A percentile compares a stretch with the other conserved stretches of the same genome.
These are phyloP conservation scores for Stenopsyche tienmushanensis DNA, from an alignment of 1,140 invertebrate species.

Conservation along the genomic window DNA sequence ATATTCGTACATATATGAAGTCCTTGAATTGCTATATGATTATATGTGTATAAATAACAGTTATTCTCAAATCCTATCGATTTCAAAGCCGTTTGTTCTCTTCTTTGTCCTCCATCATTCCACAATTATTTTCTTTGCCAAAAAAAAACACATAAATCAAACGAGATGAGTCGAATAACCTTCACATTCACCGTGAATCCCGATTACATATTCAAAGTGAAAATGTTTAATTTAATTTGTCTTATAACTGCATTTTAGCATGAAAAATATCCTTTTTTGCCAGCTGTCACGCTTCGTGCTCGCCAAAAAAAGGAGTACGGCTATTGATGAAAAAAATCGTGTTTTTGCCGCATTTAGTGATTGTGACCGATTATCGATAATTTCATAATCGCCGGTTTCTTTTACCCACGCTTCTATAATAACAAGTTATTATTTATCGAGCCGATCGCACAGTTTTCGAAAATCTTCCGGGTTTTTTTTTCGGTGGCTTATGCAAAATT, in stretches of 20 bases:
- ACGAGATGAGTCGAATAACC: neutral
- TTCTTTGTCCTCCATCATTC: no score
- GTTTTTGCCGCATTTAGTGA: neutral
- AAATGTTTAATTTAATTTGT: neutral
- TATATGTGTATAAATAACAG: no score
- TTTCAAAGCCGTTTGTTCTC: no score
- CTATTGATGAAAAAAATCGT: neutral
- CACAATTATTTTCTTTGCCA: neutral
- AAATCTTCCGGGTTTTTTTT: slow-evolving; percentile 5
- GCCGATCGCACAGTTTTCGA: no score
- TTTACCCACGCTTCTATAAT: slow-evolving; percentile 11
- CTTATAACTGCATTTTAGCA: neutral
- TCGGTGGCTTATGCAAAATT: no score
- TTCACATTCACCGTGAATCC: neutral
- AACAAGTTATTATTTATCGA: neutral
- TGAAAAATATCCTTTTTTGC: neutral
- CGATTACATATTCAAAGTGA: neutral
- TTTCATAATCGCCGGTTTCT: neutral
- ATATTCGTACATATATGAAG: no score
- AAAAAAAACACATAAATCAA: neutral
- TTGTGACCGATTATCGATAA: neutral
- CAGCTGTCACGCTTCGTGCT: neutral
- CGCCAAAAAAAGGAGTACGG: neutral
- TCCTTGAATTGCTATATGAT: no score
- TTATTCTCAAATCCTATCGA: no score